Percentiles rank a stretch among this genome's conserved stretches.
Evolutionary conservation across 1,140 invertebrate species (phyloP).

Genomic region (Platyura marginata): DNA sequence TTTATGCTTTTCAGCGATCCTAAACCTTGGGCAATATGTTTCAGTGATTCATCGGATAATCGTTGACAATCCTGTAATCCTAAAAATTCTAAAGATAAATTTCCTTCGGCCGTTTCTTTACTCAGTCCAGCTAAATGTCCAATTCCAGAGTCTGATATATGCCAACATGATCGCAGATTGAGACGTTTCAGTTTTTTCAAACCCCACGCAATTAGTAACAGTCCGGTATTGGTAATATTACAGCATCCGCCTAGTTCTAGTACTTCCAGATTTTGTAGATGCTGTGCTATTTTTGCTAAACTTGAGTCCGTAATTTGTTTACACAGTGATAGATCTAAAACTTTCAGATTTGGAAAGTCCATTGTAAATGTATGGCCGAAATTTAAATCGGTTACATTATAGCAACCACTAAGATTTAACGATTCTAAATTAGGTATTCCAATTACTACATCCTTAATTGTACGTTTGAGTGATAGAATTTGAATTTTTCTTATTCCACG

Average conservation of each 20-base stretch:
- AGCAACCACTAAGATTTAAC: constrained; percentile 81
- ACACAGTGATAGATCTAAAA: constrained; percentile 77
- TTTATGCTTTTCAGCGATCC: constrained; percentile 69
- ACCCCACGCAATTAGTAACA: constrained; percentile 71
- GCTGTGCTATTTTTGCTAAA: constrained; percentile 63
- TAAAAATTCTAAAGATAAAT: constrained; percentile 57
- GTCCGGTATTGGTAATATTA: constrained; percentile 72
- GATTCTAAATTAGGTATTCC: constrained; percentile 73
- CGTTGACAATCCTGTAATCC: constrained; percentile 89
- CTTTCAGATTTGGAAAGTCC: constrained; percentile 51
- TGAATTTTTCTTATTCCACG: constrained; percentile 78
- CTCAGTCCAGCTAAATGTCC: constrained; percentile 64
- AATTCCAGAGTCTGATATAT: constrained; percentile 78
- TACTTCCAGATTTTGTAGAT: constrained; percentile 69
- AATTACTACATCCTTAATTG: constrained; percentile 69
- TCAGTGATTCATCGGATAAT: constrained; percentile 75
- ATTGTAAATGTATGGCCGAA: constrained; percentile 60
- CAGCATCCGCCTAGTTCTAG: constrained; percentile 80
- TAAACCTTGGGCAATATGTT: constrained; percentile 63
- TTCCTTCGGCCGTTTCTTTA: constrained; percentile 41
- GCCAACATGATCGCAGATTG: constrained; percentile 80
- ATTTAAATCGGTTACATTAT: constrained; percentile 70
- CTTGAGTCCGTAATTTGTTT: constrained; percentile 85
- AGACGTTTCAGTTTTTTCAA: constrained; percentile 63
- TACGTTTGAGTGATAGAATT: constrained; percentile 66